A percentile compares a stretch with the other conserved stretches of the same genome.
Evolutionary conservation across 2,113 vertebrate species (phyloP).

Genomic region (Paedocypris sp.): DNA sequence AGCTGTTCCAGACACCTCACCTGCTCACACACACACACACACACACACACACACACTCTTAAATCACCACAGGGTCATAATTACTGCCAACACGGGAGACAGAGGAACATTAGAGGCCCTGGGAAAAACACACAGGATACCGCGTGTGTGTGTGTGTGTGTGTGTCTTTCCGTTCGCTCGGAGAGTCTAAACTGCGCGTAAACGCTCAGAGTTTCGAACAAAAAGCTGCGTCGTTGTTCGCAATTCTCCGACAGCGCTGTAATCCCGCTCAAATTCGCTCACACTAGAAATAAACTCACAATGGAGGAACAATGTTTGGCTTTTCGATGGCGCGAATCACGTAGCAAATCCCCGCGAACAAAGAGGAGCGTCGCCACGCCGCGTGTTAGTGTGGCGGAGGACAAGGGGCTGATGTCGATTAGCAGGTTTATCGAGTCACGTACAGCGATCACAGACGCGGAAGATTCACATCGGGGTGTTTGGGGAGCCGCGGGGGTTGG

Average conservation of each 20-base stretch:
- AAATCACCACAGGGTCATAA: conserved; percentile 33
- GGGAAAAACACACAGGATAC: conserved; percentile 41
- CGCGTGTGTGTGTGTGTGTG: conserved; percentile 49
- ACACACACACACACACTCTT: neutral
- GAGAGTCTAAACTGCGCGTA: too few species aligned
- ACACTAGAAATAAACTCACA: too few species aligned
- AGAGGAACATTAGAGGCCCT: conserved; percentile 28
- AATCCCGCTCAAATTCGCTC: too few species aligned
- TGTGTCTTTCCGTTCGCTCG: too few species aligned
- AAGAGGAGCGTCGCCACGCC: too few species aligned
- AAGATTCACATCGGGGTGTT: conserved; percentile 76
- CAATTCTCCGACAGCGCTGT: too few species aligned
- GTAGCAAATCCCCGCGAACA: conserved; percentile 53
- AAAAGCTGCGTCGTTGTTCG: too few species aligned
- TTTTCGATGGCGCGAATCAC: too few species aligned
- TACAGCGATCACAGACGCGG: conserved; percentile 76
- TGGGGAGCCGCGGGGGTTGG: conserved; percentile 95
- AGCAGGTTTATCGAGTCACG: conserved; percentile 35
- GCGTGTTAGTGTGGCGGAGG: too few species aligned
- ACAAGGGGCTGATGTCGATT: conserved; percentile 41
- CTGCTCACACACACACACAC: conserved; percentile 31
- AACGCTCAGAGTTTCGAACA: too few species aligned
- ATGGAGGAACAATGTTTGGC: too few species aligned
- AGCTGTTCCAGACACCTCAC: conserved; percentile 47
- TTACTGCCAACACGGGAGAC: conserved; percentile 33